phyloP scores from a whole-genome alignment of 2,888 invertebrate species.

The Gasteruption jaculator region DNA sequence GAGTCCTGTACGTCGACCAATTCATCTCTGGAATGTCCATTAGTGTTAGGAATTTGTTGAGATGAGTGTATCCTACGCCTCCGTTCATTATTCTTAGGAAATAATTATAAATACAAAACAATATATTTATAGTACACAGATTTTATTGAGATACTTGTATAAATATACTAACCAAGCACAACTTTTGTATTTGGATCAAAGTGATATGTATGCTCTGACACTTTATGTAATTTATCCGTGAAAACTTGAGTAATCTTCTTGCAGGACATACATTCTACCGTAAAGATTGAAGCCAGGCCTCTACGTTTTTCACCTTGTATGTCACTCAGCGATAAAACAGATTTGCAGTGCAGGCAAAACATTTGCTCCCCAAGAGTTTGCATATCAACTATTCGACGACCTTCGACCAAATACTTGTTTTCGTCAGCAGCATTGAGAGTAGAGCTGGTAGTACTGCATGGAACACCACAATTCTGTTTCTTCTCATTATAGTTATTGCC shows the following conservation, averaged over 20 bases:
- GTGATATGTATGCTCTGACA: background rate
- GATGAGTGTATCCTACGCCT: background rate
- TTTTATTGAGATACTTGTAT: background rate
- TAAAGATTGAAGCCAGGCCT: constrained; percentile 10
- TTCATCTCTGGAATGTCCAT: background rate
- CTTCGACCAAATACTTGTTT: constrained; percentile 6
- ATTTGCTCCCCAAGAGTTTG: constrained; percentile 9
- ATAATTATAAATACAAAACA: background rate
- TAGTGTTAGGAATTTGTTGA: background rate
- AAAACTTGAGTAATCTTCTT: background rate
- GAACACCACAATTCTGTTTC: too few relatives aligned
- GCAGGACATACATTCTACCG: constrained; percentile 7
- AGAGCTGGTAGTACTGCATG: too few relatives aligned
- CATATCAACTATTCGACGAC: constrained; percentile 12
- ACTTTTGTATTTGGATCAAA: constrained; percentile 1
- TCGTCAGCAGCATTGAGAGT: background rate
- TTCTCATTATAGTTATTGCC: too few relatives aligned
- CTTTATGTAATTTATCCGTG: background rate
- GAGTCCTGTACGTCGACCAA: background rate
- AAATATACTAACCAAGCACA: background rate
- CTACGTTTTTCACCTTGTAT: constrained; percentile 6
- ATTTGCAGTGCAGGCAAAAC: constrained; percentile 11
- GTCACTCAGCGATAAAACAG: constrained; percentile 8
- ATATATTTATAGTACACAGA: background rate
- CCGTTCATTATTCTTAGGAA: background rate